A percentile compares a stretch with the other conserved stretches of the same genome.
Conservation (phyloP, 23 tunicate genomes). For the Trididemnum nubilum region DNA sequence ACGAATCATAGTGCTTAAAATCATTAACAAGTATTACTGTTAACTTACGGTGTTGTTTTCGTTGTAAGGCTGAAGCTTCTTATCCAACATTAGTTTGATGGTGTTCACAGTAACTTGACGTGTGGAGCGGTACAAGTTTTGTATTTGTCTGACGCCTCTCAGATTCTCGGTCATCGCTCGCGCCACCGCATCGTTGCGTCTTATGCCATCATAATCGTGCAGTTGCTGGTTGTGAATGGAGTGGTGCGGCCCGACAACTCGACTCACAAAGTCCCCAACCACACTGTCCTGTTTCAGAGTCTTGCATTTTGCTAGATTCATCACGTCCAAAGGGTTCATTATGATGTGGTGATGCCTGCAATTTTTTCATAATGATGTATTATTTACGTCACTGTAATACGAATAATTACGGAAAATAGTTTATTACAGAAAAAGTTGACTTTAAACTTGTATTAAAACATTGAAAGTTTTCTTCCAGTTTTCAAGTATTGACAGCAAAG, state of each 20-base stretch:
- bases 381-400: background rate
- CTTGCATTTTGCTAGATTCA: conserved; percentile 18
- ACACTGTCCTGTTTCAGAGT: conserved; percentile 14
- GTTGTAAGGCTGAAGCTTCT: background rate
- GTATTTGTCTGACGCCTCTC: background rate
- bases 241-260: conserved; percentile 43
- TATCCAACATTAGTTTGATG: background rate
- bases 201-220: background rate
- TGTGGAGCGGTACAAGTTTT: background rate
- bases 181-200: background rate
- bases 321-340: conserved; percentile 45
- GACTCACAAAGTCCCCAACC: conserved; percentile 39
- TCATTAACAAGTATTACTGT: too few relatives aligned
- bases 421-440: too few relatives aligned
- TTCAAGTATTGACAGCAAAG: too few relatives aligned
- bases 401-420: too few relatives aligned
- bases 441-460: background rate
- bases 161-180: background rate
- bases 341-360: conserved; percentile 36
- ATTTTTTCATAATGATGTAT: background rate
- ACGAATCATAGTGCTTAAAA: too few relatives aligned
- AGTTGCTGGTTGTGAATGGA: background rate
- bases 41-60: background rate
- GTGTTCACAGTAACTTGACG: background rate
- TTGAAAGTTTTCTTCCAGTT: background rate